Base-by-base conservation (phyloP, 1,140 invertebrate genomes). In the Cotesia vestalis region DNA sequence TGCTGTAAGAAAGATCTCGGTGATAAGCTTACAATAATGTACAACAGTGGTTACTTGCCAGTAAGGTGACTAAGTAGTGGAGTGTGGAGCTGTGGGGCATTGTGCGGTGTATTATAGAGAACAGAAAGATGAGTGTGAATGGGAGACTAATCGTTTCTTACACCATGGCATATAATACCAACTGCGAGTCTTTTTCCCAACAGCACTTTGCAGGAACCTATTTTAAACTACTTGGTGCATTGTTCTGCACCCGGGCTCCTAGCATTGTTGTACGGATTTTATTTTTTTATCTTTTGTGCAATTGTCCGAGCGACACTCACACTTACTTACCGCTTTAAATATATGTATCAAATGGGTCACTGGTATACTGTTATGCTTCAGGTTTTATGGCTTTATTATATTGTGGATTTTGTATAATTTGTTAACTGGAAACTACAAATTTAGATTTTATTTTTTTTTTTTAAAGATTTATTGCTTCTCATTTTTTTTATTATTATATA, bases 121-220 rank as follows among this genome's bases (percentile, higher is more conserved):
- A 46, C 72, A 76, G 75, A 76, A 72, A 72, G 73, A 76, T 69
- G 40, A 46, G 75, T 76, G 75, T 76, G 75, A 76, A 76, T 76
- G 52, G 66, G 73, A 27, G 69, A 76, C 75, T 76, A 76, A 76
- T 76, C 75, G 75, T 76, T 76, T 69, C 72, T 76, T 76, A 64
- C 72, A 69, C 27, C 27, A 27, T 27, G 27, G 27, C 27, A 27
- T 27, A 27, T 27, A 27, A 27, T 27, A 27, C 27, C 3, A 27
- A 27, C 27, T 27, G 27, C 75, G 66, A 67, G 35, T 62, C 69
- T 60, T 46, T 71, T 40, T 46, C 55, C 38, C 14, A 14, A 34
- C 53, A 12, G 34, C 14, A 62, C 11, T 46, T 20, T 17, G 17
- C 66, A 67, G 27, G 12, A 55, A 66, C 38, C 46, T 36, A 52